Percentiles rank a stretch among this genome's conserved stretches.
Conservation (phyloP, 2,113 vertebrate genomes). For the Mesocricetus auratus region DNA sequence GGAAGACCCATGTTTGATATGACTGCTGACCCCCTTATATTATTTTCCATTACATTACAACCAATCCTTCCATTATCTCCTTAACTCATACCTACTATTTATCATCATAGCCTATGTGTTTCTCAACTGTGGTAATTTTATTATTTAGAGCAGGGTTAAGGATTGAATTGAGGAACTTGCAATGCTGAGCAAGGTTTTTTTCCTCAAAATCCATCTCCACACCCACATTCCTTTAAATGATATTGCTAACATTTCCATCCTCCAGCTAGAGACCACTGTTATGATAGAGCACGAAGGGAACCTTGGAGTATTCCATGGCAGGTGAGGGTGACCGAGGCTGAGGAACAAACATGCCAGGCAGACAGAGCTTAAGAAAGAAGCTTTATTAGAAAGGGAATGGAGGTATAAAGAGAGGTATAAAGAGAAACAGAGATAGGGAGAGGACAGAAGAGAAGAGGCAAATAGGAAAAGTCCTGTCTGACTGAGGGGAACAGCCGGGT, state of each 20-base stretch:
- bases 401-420: no score
- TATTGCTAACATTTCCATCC: not conserved
- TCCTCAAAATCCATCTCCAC: not conserved
- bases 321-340: no score
- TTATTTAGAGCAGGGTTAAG: not conserved
- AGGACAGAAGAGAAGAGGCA: no score
- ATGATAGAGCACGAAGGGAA: no score
- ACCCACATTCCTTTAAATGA: not conserved
- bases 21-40: not conserved
- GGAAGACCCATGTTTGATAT: not conserved
- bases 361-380: no score
- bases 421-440: no score
- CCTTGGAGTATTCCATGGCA: no score
- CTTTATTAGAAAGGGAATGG: no score
- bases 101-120: not conserved
- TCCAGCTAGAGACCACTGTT: not conserved
- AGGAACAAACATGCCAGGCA: no score
- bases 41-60: not conserved
- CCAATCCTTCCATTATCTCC: not conserved
- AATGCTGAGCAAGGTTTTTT: not conserved
- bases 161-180: not conserved
- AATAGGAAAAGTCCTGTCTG: no score
- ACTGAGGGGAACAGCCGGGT: no score
- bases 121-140: not conserved
- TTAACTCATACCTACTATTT: not conserved